A percentile compares a stretch with the other conserved stretches of the same genome.
These are phyloP conservation scores for Ecliptopera silaceata DNA, from an alignment of 2,888 invertebrate genomes.

Conservation along the genomic window DNA sequence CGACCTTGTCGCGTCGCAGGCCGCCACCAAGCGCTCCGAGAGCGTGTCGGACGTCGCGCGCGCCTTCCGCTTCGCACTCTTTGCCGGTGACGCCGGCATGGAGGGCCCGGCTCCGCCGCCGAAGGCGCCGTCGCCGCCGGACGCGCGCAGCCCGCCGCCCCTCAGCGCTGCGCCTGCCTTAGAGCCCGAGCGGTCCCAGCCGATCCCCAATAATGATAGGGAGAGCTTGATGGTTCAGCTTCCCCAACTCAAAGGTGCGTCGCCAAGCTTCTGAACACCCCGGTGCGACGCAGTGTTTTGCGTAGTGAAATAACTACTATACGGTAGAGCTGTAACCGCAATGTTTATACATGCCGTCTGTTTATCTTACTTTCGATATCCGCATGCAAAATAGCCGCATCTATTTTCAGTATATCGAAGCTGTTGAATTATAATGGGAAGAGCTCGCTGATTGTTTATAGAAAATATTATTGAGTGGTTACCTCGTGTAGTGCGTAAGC, in stretches of 20 bases:
- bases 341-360: slow-evolving; percentile 54
- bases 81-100: slow-evolving; percentile 66
- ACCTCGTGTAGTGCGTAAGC: slow-evolving; percentile 26
- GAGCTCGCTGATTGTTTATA: slow-evolving; percentile 25
- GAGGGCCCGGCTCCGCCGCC: slow-evolving; percentile 66
- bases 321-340: slow-evolving; percentile 20
- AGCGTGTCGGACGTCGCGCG: slow-evolving; percentile 77
- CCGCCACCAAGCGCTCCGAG: slow-evolving; percentile 72
- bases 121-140: slow-evolving; percentile 74
- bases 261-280: slow-evolving; percentile 23
- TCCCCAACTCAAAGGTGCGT: slow-evolving; percentile 80
- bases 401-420: slow-evolving; percentile 49
- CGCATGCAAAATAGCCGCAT: slow-evolving; percentile 46
- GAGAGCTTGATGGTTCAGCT: slow-evolving; percentile 79
- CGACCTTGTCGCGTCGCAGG: slow-evolving; percentile 88
- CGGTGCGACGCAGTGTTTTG: slow-evolving; percentile 15
- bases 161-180: slow-evolving; percentile 49
- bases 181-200: slow-evolving; percentile 60
- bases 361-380: slow-evolving; percentile 44
- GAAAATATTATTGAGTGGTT: slow-evolving; percentile 31
- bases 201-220: slow-evolving; percentile 63
- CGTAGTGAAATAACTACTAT: slow-evolving; percentile 14
- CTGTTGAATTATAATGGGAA: slow-evolving; percentile 32
- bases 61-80: slow-evolving; percentile 76
- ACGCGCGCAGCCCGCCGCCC: slow-evolving; percentile 71